Evolutionary conservation across 2,888 invertebrate species (phyloP).

Genomic region (Plebejus melissa): DNA sequence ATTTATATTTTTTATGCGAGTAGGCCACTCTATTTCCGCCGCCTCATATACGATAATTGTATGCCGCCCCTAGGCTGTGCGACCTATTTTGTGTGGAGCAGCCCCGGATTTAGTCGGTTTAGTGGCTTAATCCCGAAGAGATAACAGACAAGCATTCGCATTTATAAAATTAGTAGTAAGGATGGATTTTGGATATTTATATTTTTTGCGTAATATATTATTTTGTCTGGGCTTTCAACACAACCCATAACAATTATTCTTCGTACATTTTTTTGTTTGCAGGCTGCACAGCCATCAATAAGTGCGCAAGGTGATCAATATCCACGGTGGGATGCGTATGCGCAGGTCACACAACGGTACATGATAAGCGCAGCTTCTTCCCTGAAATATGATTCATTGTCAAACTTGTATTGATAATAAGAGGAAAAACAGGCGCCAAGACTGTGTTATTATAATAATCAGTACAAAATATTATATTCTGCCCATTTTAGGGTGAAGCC

Average conservation of each 20-base stretch:
- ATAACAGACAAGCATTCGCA: no score
- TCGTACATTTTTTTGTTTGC: not conserved
- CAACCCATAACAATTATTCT: not conserved
- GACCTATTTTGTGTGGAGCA: no score
- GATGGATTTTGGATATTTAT: no score
- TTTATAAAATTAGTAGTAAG: no score
- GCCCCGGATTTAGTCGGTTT: no score
- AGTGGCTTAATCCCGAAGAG: no score
- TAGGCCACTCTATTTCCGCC: no score
- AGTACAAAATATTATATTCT: not conserved
- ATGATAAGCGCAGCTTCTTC: slow-evolving; percentile 9
- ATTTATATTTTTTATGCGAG: no score
- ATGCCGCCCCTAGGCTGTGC: no score
- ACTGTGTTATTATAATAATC: not conserved
- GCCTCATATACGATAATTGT: no score
- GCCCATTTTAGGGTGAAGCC: no score
- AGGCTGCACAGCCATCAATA: not conserved
- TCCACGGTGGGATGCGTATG: not conserved
- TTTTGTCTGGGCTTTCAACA: not conserved
- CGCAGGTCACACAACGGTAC: slow-evolving; percentile 12
- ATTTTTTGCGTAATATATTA: not conserved
- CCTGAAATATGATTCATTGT: not conserved
- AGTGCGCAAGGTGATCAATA: not conserved
- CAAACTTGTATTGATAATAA: not conserved
- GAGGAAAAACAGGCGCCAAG: not conserved